These are phyloP conservation scores for Coecobrya sp. DNA, from an alignment of 2,888 invertebrate genomes.

Conservation along the genomic window DNA sequence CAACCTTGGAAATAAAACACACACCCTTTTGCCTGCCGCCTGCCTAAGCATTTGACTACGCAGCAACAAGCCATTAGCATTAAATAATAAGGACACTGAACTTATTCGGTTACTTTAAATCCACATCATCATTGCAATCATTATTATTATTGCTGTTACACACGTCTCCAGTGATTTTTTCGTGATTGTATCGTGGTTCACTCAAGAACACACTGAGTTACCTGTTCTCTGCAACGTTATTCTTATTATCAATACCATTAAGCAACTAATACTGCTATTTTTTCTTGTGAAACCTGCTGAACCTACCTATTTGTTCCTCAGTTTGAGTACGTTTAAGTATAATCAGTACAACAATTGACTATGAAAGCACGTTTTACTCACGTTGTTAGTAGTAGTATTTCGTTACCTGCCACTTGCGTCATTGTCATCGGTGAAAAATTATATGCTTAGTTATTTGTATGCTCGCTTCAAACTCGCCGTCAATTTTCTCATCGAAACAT, in stretches of 20 bases:
- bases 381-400: background rate
- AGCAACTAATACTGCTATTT: background rate
- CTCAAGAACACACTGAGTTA: conserved; percentile 34
- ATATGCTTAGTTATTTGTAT: background rate
- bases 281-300: background rate
- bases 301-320: background rate
- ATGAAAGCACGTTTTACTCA: background rate
- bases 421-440: background rate
- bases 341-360: conserved; percentile 16
- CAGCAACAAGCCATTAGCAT: background rate
- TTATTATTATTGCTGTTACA: background rate
- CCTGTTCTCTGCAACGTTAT: conserved; percentile 27
- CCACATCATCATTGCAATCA: conserved; percentile 13
- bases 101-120: conserved; percentile 1
- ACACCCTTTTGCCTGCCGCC: conserved; percentile 49
- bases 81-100: background rate
- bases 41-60: conserved; percentile 21
- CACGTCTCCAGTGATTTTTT: conserved; percentile 45
- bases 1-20: background rate
- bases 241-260: conserved; percentile 7
- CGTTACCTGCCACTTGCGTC: background rate
- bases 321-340: background rate
- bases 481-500: background rate
- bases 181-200: conserved; percentile 47
- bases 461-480: conserved; percentile 37